Conservation (phyloP, 2,888 invertebrate species). For the Bombylius major region DNA sequence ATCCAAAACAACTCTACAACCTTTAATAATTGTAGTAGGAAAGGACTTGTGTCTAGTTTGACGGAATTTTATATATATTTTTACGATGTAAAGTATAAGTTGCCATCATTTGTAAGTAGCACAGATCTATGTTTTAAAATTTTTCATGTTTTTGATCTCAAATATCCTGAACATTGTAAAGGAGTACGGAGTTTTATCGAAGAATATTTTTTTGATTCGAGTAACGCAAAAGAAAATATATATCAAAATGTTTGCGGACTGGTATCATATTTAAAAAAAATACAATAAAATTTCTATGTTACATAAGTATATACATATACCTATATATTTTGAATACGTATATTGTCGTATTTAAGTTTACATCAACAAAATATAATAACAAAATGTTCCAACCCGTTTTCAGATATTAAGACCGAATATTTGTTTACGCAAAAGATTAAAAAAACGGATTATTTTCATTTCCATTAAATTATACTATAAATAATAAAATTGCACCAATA, state of each 20-base stretch:
- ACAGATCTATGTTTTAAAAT: conserved; percentile 2
- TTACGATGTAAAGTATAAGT: not conserved
- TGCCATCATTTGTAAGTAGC: not conserved
- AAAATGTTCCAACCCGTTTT: not conserved
- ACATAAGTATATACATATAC: not conserved
- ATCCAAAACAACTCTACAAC: not conserved
- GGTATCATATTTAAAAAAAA: not conserved
- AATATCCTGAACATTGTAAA: conserved; percentile 1
- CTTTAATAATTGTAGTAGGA: not conserved
- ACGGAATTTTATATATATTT: not conserved
- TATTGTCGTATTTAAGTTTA: not conserved
- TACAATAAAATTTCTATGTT: not conserved
- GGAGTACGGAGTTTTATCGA: not conserved
- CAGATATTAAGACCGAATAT: not conserved
- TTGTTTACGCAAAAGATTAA: not conserved
- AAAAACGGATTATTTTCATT: not conserved
- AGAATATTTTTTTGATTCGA: not conserved
- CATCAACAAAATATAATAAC: no score
- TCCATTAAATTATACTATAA: not conserved
- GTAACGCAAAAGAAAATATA: not conserved
- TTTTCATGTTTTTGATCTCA: conserved; percentile 4
- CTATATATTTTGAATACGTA: not conserved
- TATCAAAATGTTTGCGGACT: not conserved
- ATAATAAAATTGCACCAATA: not conserved
- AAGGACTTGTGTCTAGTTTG: not conserved